phyloP scores from a whole-genome alignment of 2,113 vertebrate species.

The Pteronura brasiliensis region DNA sequence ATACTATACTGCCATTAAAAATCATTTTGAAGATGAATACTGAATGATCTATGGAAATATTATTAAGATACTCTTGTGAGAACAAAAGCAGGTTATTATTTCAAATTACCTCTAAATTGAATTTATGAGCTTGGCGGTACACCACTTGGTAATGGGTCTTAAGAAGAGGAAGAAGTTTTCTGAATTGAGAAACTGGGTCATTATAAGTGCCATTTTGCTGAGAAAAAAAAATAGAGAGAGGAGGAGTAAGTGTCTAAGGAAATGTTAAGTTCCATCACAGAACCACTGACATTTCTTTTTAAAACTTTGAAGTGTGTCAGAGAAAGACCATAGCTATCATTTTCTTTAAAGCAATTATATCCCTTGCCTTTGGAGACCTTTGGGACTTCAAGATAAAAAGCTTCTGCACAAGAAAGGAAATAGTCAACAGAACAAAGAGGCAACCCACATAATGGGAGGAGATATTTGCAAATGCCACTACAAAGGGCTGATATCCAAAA shows the following conservation, averaged over 20 bases:
- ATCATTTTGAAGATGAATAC: not conserved
- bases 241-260: not conserved
- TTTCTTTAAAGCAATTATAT: not conserved
- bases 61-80: not conserved
- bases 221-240: not conserved
- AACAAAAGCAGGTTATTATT: not conserved
- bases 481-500: no score
- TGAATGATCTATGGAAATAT: not conserved
- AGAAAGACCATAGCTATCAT: not conserved
- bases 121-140: not conserved
- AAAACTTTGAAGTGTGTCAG: not conserved
- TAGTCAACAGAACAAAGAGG: no score
- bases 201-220: not conserved
- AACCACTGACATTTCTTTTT: not conserved
- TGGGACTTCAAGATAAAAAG: no score
- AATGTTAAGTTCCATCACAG: not conserved
- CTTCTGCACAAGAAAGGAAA: no score
- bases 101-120: not conserved
- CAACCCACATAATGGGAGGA: no score
- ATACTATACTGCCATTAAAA: not conserved
- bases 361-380: no score
- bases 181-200: not conserved
- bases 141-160: not conserved
- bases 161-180: not conserved
- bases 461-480: no score